These are phyloP conservation scores for Physocephala rufipes DNA, from an alignment of 2,888 invertebrate species.

Conservation along the genomic window DNA sequence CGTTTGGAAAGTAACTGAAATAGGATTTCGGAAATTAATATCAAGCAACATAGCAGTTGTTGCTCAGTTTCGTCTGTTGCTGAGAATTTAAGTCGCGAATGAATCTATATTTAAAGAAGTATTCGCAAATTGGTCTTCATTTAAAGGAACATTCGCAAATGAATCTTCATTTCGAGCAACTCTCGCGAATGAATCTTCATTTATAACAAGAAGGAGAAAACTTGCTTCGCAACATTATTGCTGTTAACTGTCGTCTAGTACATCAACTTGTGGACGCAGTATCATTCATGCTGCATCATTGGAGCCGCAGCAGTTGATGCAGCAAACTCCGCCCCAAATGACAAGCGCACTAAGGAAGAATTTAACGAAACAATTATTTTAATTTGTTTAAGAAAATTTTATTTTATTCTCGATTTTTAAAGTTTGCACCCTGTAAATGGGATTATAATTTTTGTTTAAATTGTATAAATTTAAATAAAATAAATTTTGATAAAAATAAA, in stretches of 20 bases:
- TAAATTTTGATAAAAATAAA: no score
- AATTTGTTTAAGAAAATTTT: no score
- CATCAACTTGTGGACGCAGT: no score
- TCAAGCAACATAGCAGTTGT: not conserved
- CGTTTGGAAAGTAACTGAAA: conserved; percentile 24
- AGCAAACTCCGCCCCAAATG: conserved; percentile 31
- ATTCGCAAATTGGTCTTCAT: not conserved
- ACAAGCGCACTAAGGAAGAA: conserved; percentile 25
- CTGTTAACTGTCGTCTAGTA: no score
- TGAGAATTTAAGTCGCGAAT: not conserved
- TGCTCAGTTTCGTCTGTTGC: no score
- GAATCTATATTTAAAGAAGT: not conserved
- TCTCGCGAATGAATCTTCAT: not conserved
- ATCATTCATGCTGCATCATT: not conserved
- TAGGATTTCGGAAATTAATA: not conserved
- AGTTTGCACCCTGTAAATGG: no score
- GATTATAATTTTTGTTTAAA: no score
- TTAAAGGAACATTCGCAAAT: not conserved
- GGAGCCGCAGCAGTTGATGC: conserved; percentile 29
- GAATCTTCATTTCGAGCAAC: no score
- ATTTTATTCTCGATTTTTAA: no score
- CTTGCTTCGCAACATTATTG: no score
- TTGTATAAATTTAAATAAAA: no score
- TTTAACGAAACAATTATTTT: no score
- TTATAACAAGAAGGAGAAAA: not conserved